Base-by-base conservation (phyloP, 2,888 invertebrate genomes). In the Bellardia pandia region DNA sequence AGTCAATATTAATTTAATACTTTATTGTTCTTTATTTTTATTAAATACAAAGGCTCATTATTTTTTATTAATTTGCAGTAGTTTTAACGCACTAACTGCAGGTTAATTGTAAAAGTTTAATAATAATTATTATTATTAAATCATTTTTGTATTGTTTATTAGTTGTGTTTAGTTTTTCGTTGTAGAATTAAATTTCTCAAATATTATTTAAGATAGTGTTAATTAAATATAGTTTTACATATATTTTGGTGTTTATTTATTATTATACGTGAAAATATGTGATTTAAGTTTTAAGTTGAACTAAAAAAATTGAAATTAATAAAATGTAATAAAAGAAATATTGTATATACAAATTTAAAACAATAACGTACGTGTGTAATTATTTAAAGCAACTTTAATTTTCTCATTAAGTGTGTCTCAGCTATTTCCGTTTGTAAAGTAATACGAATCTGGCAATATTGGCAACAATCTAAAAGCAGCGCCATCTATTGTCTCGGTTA, bases 201-300 rank as follows among this genome's bases (percentile, higher is more conserved):
- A 58, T 77, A 79, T 68, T 13, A 45, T 72, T 79, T 83, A 82
- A 77, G 83, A 2, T 82, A 83, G 74, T n/a, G 40, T 75, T 69
- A 78, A 85, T 14, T 69, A 42, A 45, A 42, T 81, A 13, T 66
- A 79, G 58, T 69, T 69, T 72, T 75, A 76, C 40, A 72, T 77
- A 72, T 85, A 78, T 77, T 88, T 85, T 86, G 79, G 77, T 86
- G 82, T 87, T 85, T 78, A 87, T 78, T 86, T 86, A 84, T 74
- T 86, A 77, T 74, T 87, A 78, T 85, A 84, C 68, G 72, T 85
- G 85, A 89, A 82, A 86, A 76, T 83, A 87, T 89, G 89, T 89
- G 89, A 89, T 89, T 89, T 89, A 88, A 89, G 87, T 86, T 84
- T 86, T 89, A 89, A 89, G 88, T 88, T 88, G 58, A 81, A 78